phyloP scores from a whole-genome alignment of 2,113 vertebrate species.

The Ifrita kowaldi region DNA sequence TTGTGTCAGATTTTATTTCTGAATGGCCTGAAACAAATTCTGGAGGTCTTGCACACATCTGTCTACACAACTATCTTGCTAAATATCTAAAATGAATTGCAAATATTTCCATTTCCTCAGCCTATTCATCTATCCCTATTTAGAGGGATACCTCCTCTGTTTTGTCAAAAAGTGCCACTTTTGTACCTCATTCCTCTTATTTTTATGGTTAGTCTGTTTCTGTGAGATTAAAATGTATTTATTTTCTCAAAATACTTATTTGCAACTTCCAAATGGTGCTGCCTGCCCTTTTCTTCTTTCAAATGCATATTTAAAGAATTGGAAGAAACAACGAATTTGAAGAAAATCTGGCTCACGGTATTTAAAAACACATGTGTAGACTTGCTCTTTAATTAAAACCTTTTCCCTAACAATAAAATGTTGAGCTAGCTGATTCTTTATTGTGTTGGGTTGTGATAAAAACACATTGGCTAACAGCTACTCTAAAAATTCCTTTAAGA shows the following conservation, averaged over 20 bases:
- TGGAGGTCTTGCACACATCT: background rate
- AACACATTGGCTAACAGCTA: background rate
- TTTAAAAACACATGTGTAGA: background rate
- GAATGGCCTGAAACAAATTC: background rate
- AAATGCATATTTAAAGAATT: background rate
- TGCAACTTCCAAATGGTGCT: background rate
- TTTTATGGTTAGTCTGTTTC: background rate
- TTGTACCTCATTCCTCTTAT: background rate
- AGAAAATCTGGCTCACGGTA: background rate
- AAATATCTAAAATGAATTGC: background rate
- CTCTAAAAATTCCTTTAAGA: background rate
- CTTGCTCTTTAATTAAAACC: background rate
- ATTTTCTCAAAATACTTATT: background rate
- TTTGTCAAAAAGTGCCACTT: background rate
- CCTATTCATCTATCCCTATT: background rate
- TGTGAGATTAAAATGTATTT: background rate
- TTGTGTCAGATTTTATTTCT: background rate
- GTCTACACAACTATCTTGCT: background rate
- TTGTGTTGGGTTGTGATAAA: background rate
- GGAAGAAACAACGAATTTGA: background rate
- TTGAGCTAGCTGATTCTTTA: background rate
- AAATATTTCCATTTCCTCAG: background rate
- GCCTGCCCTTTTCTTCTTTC: background rate
- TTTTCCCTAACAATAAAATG: background rate
- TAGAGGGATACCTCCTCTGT: background rate